Conservation (phyloP, 1,140 invertebrate species). For the Drosophila sulfurigaster region DNA sequence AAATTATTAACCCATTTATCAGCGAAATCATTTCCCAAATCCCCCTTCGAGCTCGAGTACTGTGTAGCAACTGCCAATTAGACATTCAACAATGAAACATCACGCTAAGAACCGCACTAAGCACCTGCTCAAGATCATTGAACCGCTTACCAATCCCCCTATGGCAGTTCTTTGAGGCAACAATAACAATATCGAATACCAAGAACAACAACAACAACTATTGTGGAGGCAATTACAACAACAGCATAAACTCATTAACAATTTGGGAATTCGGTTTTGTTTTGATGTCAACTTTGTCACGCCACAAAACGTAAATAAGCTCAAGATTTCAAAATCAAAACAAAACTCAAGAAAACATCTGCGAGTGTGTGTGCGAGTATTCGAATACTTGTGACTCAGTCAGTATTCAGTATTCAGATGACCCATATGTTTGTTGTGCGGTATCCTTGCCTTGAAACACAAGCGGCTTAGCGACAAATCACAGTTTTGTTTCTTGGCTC, state of each 20-base stretch:
- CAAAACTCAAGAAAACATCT: conserved; percentile 52
- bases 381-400: conserved; percentile 4
- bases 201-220: background rate
- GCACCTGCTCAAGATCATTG: conserved; percentile 61
- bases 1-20: conserved; percentile 50
- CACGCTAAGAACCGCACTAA: conserved; percentile 23
- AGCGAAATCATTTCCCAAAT: conserved; percentile 37
- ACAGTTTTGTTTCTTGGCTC: conserved; percentile 11
- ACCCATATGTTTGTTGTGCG: conserved; percentile 15
- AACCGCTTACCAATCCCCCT: conserved; percentile 66
- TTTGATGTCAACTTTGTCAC: conserved; percentile 67
- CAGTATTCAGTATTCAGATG: conserved; percentile 1
- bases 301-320: conserved; percentile 54
- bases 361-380: conserved; percentile 14
- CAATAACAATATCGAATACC: conserved; percentile 4
- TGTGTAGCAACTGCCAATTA: conserved; percentile 35
- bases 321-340: conserved; percentile 76
- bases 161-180: conserved; percentile 34
- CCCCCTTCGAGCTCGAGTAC: conserved; percentile 1
- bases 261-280: conserved; percentile 30
- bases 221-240: conserved; percentile 25
- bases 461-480: conserved; percentile 2
- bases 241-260: conserved; percentile 73
- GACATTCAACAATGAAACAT: conserved; percentile 42
- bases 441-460: conserved; percentile 73